These are phyloP conservation scores for Lagocephalus sceleratus DNA, from an alignment of 2,797 vertebrate genomes.

Conservation along the genomic window DNA sequence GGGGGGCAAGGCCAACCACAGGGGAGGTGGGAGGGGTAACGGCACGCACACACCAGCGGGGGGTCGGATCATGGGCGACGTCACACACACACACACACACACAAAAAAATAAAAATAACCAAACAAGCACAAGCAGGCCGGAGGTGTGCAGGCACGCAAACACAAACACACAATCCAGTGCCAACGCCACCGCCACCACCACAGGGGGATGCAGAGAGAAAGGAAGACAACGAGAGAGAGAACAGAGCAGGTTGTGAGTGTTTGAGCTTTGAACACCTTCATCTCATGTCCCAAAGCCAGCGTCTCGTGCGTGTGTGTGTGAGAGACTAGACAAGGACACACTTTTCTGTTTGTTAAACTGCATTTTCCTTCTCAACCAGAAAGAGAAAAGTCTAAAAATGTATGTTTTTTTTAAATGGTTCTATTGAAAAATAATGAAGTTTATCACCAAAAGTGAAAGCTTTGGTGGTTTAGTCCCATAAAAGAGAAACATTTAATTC, in stretches of 20 bases:
- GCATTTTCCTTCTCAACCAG: too few relatives aligned
- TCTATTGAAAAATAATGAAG: too few relatives aligned
- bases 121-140: slow-evolving; percentile 72
- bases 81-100: slow-evolving; percentile 7
- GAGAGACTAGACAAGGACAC: background rate
- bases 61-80: background rate
- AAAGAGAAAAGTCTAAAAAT: too few relatives aligned
- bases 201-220: slow-evolving; percentile 71
- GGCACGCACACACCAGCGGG: background rate
- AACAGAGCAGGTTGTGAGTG: slow-evolving; percentile 80
- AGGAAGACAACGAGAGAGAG: slow-evolving; percentile 75
- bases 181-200: slow-evolving; percentile 18
- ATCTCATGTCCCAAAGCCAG: slow-evolving; percentile 46
- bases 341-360: background rate
- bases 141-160: slow-evolving; percentile 33
- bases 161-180: slow-evolving; percentile 30
- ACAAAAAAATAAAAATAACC: slow-evolving; percentile 45
- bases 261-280: slow-evolving; percentile 61
- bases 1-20: background rate
- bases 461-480: too few relatives aligned
- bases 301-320: slow-evolving; percentile 7
- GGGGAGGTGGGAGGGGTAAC: too few relatives aligned
- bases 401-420: too few relatives aligned
- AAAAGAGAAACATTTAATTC: too few relatives aligned
- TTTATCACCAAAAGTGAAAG: too few relatives aligned